Evolutionary conservation across 2,888 invertebrate species (phyloP), one percentile per base, ranked within the genome.

Genomic region (Mythimna pallens): DNA sequence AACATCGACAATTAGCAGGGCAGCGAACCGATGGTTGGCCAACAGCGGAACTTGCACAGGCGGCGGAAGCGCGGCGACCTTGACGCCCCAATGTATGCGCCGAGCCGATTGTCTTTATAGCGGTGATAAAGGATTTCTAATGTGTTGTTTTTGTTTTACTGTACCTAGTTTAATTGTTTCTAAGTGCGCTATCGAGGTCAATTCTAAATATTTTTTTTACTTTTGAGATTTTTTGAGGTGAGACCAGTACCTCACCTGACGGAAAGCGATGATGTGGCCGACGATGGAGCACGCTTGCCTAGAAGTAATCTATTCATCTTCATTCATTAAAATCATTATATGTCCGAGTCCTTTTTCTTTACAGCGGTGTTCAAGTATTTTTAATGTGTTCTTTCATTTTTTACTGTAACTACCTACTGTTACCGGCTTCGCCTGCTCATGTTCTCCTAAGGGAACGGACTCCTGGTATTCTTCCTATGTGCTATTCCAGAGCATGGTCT

Each of bases 51-150:
- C 95, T 96, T 95, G 79, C 79, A 73, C 79, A 72, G 84, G 87
- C 90, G 89, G 91, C 92, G 95, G 96, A 95, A 94, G 89, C 89
- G 71, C 77, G 71, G 82, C 91, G 93, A 93, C 96, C 96, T 96
- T 96, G 91, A 85, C 88, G 91, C 91, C 90, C 86, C 89, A 90
- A 88, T 87, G 88, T 89, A 89, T 89, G 89, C 86, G 81, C 66
- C 66, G 74, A 80, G 73, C 82, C 75, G 83, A 78, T 85, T 86
- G 87, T 90, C 88, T 89, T 89, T 86, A 84, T 79, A 86, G 82
- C 69, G 85, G 70, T 87, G 75, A 87, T 88, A 84, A 81, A 88
- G 77, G 89, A 87, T 90, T 89, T 90, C 91, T 89, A 90, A 89
- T 86, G 63, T 66, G 68, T 67, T 65, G 52, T 55, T 54, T 61